A percentile compares a stretch with the other conserved stretches of the same genome.
Evolutionary conservation across 2,888 invertebrate species (phyloP).

Genomic region (Leucoma salicis): DNA sequence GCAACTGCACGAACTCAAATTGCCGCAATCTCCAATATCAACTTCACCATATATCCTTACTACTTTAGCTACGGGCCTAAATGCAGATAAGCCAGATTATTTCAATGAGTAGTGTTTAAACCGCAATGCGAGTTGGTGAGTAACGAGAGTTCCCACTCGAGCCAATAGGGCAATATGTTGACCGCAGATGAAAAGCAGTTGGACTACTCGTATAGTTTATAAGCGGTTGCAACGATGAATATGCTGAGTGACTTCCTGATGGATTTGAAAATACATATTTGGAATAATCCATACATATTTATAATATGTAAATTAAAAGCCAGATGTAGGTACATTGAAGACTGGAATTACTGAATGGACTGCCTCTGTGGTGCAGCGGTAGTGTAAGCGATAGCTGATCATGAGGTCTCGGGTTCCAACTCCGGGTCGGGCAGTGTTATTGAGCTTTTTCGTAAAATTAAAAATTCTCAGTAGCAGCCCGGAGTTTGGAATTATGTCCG

Average conservation of each 20-base stretch:
- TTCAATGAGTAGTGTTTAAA: constrained; percentile 48
- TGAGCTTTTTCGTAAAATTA: too few species aligned
- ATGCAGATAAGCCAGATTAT: constrained; percentile 47
- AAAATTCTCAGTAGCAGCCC: too few species aligned
- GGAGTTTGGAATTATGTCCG: too few species aligned
- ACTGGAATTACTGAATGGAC: too few species aligned
- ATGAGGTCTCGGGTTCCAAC: too few species aligned
- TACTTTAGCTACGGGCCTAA: constrained; percentile 16
- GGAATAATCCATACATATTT: too few species aligned
- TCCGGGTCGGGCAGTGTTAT: too few species aligned
- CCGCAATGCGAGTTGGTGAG: constrained; percentile 48
- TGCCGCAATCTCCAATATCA: background rate
- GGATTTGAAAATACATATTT: too few species aligned
- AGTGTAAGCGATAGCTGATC: too few species aligned
- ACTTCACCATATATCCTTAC: constrained; percentile 4
- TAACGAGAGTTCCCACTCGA: constrained; percentile 34
- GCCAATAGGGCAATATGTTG: constrained; percentile 41
- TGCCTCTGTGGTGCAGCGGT: too few species aligned
- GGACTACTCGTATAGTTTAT: constrained; percentile 31
- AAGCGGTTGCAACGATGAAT: constrained; percentile 9
- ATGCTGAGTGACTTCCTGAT: constrained; percentile 2
- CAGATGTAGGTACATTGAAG: too few species aligned
- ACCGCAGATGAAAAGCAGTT: constrained; percentile 51
- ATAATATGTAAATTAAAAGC: too few species aligned
- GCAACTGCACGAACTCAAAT: background rate